Conservation (phyloP, 1,140 invertebrate genomes). For the Marisa cornuarietis region DNA sequence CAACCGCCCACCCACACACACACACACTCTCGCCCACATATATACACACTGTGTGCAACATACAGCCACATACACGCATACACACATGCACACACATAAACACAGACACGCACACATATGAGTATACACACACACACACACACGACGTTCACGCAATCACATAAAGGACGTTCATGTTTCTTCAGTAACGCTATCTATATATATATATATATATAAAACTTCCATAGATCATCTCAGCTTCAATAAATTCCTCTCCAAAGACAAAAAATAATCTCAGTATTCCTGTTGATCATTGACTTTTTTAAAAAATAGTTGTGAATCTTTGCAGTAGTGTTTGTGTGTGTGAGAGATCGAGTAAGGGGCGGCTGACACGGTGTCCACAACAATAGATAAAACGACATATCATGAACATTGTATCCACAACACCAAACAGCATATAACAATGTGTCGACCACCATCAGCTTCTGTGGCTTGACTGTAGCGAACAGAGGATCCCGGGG, state of each 20-base stretch:
- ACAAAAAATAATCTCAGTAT: neutral
- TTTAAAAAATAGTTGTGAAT: neutral
- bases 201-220: neutral
- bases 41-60: too few relatives aligned
- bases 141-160: slow-evolving; percentile 6
- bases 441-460: neutral
- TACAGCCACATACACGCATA: neutral
- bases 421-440: neutral
- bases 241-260: neutral
- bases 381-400: neutral
- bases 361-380: too few relatives aligned
- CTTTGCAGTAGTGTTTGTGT: neutral
- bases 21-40: neutral
- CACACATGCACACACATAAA: neutral
- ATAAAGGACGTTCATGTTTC: neutral
- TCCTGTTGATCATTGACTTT: neutral
- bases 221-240: neutral
- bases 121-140: slow-evolving; percentile 13
- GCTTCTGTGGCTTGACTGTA: neutral
- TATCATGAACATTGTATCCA: neutral
- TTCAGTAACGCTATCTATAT: neutral
- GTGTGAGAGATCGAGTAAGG: neutral
- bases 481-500: too few relatives aligned
- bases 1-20: neutral
- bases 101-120: neutral